Evolutionary conservation across 2,888 invertebrate species (phyloP).

Genomic region (Acheta domesticus): DNA sequence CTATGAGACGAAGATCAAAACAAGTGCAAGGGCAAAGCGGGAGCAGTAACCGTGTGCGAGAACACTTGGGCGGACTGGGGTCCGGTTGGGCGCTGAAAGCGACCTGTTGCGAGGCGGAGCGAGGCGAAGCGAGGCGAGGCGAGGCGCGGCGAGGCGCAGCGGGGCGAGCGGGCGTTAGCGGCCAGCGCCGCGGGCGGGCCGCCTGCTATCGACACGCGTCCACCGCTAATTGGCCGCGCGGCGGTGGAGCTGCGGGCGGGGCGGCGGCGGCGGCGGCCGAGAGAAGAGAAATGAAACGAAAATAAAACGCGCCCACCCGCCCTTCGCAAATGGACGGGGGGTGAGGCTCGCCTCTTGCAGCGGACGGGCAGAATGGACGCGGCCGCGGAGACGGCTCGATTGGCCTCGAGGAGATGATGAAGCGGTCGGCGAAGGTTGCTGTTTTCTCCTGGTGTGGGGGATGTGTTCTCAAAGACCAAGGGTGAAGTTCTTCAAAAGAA

Average conservation of each 20-base stretch:
- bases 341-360: not conserved
- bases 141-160: not conserved
- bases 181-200: not conserved
- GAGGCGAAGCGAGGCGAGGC: not conserved
- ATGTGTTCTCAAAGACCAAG: too few relatives aligned
- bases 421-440: too few relatives aligned
- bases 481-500: too few relatives aligned
- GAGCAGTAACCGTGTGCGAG: too few relatives aligned
- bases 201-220: conserved; percentile 1
- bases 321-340: not conserved
- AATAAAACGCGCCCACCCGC: not conserved
- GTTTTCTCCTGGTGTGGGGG: too few relatives aligned
- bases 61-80: too few relatives aligned
- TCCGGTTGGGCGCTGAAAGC: not conserved
- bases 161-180: not conserved
- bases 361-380: too few relatives aligned
- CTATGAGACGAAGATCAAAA: too few relatives aligned
- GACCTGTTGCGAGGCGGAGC: not conserved
- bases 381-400: too few relatives aligned
- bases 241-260: not conserved
- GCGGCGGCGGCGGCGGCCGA: not conserved
- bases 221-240: not conserved
- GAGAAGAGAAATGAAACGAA: not conserved
- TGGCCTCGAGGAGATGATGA: too few relatives aligned
- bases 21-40: too few relatives aligned